A percentile compares a stretch with the other conserved stretches of the same genome.
phyloP scores from a whole-genome alignment of 2,113 vertebrate genomes.

The Centropus unirufus region DNA sequence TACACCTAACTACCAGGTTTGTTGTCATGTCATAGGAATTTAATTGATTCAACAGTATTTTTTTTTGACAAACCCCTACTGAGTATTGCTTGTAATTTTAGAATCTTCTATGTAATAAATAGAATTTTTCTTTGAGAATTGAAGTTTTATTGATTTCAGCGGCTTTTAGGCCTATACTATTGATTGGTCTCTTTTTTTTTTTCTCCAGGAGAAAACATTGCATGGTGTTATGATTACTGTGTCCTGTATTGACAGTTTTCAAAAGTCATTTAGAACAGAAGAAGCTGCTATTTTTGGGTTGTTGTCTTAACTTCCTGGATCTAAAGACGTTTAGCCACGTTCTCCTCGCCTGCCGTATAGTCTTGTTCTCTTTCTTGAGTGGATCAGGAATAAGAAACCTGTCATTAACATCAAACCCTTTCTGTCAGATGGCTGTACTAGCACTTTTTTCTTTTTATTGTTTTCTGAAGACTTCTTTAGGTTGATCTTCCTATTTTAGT shows the following conservation, averaged over 20 bases:
- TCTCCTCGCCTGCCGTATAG: accelerated
- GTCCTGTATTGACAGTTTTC: not conserved
- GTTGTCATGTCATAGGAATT: not conserved
- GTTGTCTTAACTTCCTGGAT: not conserved
- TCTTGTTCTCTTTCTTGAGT: not conserved
- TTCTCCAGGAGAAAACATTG: not conserved
- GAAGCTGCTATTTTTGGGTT: accelerated
- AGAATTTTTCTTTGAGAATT: not conserved
- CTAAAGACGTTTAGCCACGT: not conserved
- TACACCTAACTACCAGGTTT: not conserved
- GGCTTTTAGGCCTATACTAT: not conserved
- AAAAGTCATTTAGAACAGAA: not conserved
- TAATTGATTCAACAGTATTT: not conserved
- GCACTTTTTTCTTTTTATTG: not conserved
- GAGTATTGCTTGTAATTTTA: not conserved
- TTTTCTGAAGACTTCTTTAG: not conserved
- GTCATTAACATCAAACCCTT: not conserved
- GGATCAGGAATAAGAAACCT: not conserved
- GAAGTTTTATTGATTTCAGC: not conserved
- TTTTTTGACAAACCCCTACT: not conserved
- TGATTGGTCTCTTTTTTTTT: not conserved
- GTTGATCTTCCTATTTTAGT: not conserved
- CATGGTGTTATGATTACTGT: not conserved
- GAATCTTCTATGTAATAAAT: not conserved
- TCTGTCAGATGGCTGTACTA: not conserved